These are phyloP conservation scores for Eriosoma lanigerum DNA, from an alignment of 1,140 invertebrate species.

Conservation along the genomic window DNA sequence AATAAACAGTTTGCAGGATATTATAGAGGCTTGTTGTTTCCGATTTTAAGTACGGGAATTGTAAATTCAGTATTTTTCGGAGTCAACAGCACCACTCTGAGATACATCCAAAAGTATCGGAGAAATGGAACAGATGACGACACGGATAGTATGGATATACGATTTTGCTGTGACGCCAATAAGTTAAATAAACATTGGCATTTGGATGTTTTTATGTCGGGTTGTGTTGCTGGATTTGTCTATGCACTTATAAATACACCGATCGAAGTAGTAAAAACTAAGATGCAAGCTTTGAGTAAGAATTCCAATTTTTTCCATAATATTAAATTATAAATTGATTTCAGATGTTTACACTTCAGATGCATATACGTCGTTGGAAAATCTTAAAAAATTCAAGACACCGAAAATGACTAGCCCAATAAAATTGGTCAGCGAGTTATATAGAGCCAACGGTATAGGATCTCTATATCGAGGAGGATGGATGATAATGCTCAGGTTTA, in stretches of 20 bases:
- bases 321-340: too few relatives aligned
- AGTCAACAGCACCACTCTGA: slow-evolving; percentile 66
- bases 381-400: too few relatives aligned
- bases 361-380: too few relatives aligned
- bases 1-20: slow-evolving; percentile 69
- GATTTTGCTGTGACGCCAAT: slow-evolving; percentile 25
- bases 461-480: slow-evolving; percentile 17
- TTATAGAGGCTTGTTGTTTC: slow-evolving; percentile 72
- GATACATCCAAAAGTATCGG: slow-evolving; percentile 57
- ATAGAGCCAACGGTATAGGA: slow-evolving; percentile 1
- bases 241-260: slow-evolving; percentile 68
- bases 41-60: slow-evolving; percentile 67
- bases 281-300: slow-evolving; percentile 65
- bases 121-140: not conserved
- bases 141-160: not conserved
- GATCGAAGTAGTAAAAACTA: slow-evolving; percentile 72
- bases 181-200: slow-evolving; percentile 50
- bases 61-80: slow-evolving; percentile 76
- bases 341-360: too few relatives aligned
- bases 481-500: slow-evolving; percentile 15
- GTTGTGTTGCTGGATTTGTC: slow-evolving; percentile 64
- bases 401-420: not conserved
- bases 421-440: not conserved
- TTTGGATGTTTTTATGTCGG: slow-evolving; percentile 62
- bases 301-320: too few relatives aligned